Evolutionary conservation across 1,140 invertebrate genomes (phyloP).

Genomic region (Drosophila melanica): DNA sequence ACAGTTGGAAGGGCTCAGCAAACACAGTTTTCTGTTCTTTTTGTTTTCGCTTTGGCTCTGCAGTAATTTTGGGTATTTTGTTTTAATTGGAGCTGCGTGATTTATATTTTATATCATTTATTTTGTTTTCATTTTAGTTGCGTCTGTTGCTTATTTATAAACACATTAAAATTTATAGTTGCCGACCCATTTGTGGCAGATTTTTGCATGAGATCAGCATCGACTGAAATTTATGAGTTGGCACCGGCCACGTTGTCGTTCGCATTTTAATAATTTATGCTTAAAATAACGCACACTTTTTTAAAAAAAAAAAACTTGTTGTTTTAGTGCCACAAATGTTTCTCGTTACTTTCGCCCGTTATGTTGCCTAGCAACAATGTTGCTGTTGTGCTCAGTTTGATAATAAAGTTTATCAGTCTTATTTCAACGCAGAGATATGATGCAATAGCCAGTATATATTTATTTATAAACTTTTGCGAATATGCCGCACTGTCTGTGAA

Average conservation of each 20-base stretch:
- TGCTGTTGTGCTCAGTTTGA: conserved; percentile 8
- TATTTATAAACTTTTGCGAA: conserved; percentile 68
- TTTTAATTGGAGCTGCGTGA: conserved; percentile 61
- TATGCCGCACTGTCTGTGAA: conserved; percentile 14
- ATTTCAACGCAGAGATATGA: conserved; percentile 57
- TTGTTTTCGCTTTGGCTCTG: conserved; percentile 9
- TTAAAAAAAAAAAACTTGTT: conserved; percentile 3
- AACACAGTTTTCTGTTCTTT: conserved; percentile 5
- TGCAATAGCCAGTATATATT: conserved; percentile 47
- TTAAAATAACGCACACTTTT: conserved; percentile 53
- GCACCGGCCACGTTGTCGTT: conserved; percentile 34
- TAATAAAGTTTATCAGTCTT: conserved; percentile 22
- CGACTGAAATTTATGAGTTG: conserved; percentile 70
- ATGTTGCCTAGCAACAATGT: conserved; percentile 20
- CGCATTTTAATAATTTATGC: conserved; percentile 57
- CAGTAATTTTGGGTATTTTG: conserved; percentile 11
- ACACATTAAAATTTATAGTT: conserved; percentile 76
- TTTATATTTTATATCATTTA: conserved; percentile 64
- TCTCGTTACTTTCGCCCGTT: conserved; percentile 22
- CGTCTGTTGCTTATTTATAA: conserved; percentile 73
- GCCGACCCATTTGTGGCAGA: conserved; percentile 51
- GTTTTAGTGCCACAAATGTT: conserved; percentile 25
- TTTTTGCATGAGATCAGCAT: conserved; percentile 76
- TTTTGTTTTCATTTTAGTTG: conserved; percentile 27
- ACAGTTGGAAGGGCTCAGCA: conserved; percentile 29